Conservation (phyloP, 2,113 vertebrate genomes). For the Muntiacus muntjak region DNA sequence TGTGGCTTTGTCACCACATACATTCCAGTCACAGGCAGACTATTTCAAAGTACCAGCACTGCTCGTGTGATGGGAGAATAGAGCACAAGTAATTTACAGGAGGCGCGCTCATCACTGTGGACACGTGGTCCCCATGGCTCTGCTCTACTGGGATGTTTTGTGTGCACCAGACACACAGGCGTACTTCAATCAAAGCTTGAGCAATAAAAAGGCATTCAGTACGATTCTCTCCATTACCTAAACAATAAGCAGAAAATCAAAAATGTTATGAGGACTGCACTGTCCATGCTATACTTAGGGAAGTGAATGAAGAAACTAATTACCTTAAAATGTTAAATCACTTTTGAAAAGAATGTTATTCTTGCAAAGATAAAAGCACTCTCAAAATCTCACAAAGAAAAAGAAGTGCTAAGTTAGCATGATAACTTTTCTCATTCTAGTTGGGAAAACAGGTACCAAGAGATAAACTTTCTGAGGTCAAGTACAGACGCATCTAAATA, state of each 20-base stretch:
- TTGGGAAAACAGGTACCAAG: neutral
- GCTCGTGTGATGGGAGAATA: neutral
- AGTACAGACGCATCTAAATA: neutral
- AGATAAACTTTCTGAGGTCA: slow-evolving; percentile 1
- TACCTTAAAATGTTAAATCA: neutral
- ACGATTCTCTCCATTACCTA: neutral
- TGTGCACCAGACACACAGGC: neutral
- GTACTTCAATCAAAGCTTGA: neutral
- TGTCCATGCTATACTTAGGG: neutral
- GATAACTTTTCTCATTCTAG: slow-evolving; percentile 23
- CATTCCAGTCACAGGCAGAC: neutral
- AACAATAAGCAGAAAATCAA: neutral
- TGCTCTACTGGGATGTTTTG: neutral
- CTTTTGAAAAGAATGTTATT: neutral
- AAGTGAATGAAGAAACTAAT: neutral
- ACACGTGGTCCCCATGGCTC: neutral
- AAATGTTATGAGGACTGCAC: neutral
- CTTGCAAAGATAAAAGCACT: neutral
- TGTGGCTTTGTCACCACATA: neutral
- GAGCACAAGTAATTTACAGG: neutral
- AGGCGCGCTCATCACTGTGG: neutral
- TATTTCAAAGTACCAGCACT: neutral
- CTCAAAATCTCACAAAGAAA: neutral
- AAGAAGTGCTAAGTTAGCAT: neutral
- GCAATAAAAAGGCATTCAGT: neutral